Evolutionary conservation across 2,888 invertebrate species (phyloP), one percentile per base, ranked within the genome.

Genomic region (Agrotis segetum): DNA sequence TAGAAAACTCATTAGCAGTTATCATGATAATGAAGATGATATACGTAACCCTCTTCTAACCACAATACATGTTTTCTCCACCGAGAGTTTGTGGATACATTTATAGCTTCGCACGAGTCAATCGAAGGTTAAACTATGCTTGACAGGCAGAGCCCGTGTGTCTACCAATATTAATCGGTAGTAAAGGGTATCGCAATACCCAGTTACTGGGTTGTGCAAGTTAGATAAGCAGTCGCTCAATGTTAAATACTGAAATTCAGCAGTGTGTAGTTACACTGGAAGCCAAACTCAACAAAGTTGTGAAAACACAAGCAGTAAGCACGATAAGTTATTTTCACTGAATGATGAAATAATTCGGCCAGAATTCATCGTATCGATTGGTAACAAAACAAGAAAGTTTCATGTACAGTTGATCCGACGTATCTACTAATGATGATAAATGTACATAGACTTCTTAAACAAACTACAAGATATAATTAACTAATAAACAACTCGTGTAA

Each of bases 341-440:
- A 49, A 62, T 34, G 14, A 24, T 46, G n/a, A 9, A 3, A 69
- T 59, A 53, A 58, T 24, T 46, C n/a, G 19, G 14, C 44, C n/a
- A n/a, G 21, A 74, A 64, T 56, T 29, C 21, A 58, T 24, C 0
- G 14, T 44, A 11, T 46, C 16, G 29, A 47, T 66, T 60, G 34
- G 59, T 19, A 52, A 60, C 47, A 56, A 14, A 63, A 24, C 46
- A 64, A 71, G 16, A 46, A 69, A 47, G 6, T 49, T 56, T 49
- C 11, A 17, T 53, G 21, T 19, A 21, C 50, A 13, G 66, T 63
- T 21, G 21, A 55, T 52, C 16, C 44, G 7, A 19, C 44, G 16
- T 61, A 66, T 61, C 24, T 40, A 4, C 14, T 58, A 68, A 69
- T 68, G 14, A 74, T 73, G 34, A 69, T 58, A 56, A 24, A 68